Percentiles rank a stretch among this genome's conserved stretches.
These are phyloP conservation scores for Calypte anna DNA, from an alignment of 2,113 vertebrate species.

Conservation along the genomic window DNA sequence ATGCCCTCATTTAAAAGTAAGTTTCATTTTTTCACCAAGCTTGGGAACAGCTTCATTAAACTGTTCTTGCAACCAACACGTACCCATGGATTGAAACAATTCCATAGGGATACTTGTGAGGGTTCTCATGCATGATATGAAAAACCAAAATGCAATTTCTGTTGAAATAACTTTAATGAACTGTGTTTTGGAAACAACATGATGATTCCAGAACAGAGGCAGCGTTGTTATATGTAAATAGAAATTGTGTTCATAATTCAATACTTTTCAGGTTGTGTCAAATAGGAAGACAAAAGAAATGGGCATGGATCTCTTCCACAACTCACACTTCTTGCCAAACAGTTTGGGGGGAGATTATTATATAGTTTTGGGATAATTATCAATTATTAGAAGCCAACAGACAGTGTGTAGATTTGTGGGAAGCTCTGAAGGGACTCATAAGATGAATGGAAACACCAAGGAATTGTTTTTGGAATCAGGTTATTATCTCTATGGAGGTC, in stretches of 20 bases:
- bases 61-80: not conserved
- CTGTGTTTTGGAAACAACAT: not conserved
- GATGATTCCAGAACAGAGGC: not conserved
- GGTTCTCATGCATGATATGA: not conserved
- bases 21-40: not conserved
- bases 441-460: not conserved
- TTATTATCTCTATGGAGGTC: not conserved
- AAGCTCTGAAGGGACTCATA: not conserved
- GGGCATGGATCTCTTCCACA: not conserved
- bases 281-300: not conserved
- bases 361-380: not conserved
- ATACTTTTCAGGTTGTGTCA: not conserved
- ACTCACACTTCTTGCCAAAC: not conserved
- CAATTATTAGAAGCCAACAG: not conserved
- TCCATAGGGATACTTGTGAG: not conserved
- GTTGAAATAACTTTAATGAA: not conserved
- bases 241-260: not conserved
- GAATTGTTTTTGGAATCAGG: not conserved
- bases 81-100: not conserved
- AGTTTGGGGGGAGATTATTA: not conserved
- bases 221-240: not conserved
- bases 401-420: rapidly evolving
- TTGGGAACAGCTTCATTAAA: not conserved
- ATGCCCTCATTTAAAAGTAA: not conserved
- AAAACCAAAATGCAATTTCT: not conserved